Percentiles rank a stretch among this genome's conserved stretches.
These are phyloP conservation scores for Drosophila neocordata DNA, from an alignment of 1,140 invertebrate species.

Conservation along the genomic window DNA sequence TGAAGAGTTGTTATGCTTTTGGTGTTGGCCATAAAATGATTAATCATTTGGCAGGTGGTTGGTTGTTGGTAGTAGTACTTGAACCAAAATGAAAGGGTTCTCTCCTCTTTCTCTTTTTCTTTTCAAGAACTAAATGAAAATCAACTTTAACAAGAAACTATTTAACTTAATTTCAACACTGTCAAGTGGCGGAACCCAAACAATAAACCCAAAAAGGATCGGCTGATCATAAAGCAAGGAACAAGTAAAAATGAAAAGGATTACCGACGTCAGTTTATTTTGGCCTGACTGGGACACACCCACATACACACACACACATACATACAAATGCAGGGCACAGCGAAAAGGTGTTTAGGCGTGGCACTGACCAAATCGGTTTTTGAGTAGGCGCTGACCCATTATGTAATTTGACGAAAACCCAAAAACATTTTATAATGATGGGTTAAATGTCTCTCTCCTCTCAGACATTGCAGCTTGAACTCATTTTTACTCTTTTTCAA, in stretches of 20 bases:
- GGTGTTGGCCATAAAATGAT: slow-evolving; percentile 60
- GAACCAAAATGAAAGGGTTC: slow-evolving; percentile 37
- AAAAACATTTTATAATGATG: slow-evolving; percentile 43
- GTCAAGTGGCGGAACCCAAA: slow-evolving; percentile 60
- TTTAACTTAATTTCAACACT: slow-evolving; percentile 79
- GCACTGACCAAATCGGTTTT: slow-evolving; percentile 35
- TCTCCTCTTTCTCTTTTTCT: not conserved
- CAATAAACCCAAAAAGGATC: slow-evolving; percentile 29
- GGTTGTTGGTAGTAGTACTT: slow-evolving; percentile 20
- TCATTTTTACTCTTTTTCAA: slow-evolving; percentile 23
- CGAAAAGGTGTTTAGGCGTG: slow-evolving; percentile 61
- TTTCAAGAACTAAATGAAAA: slow-evolving; percentile 24
- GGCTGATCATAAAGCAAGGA: slow-evolving; percentile 30
- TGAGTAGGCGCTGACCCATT: slow-evolving; percentile 70
- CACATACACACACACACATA: slow-evolving; percentile 21
- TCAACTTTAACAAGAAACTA: slow-evolving; percentile 77
- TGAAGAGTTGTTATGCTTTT: not conserved
- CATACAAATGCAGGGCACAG: not conserved
- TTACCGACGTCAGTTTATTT: slow-evolving; percentile 60
- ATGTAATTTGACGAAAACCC: slow-evolving; percentile 71
- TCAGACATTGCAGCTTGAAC: slow-evolving; percentile 66
- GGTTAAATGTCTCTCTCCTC: slow-evolving; percentile 41
- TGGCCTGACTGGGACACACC: slow-evolving; percentile 64
- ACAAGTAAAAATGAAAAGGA: slow-evolving; percentile 48
- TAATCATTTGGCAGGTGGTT: slow-evolving; percentile 79